Evolutionary conservation across 2,113 vertebrate species (phyloP).

Genomic region (Oxyruncus cristatus): DNA sequence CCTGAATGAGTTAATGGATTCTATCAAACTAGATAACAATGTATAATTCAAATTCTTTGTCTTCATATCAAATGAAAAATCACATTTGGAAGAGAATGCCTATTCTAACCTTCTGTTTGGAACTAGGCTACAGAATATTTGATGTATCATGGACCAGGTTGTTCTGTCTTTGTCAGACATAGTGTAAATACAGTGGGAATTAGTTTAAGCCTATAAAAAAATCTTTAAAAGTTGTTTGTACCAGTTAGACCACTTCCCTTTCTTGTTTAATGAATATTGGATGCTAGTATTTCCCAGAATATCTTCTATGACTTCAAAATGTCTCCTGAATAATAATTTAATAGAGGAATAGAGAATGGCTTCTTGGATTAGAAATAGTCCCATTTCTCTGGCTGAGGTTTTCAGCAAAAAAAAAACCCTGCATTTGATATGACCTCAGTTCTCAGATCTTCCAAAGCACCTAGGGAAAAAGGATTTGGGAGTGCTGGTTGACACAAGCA

Average conservation of each 20-base stretch:
- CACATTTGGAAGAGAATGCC: neutral
- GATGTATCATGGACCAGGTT: neutral
- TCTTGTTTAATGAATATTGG: neutral
- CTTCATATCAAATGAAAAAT: neutral
- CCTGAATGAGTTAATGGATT: neutral
- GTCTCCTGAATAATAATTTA: neutral
- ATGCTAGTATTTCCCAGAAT: neutral
- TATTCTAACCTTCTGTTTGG: neutral
- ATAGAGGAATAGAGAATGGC: neutral
- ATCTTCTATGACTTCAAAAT: neutral
- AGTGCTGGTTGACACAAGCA: rapidly evolving
- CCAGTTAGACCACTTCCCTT: neutral
- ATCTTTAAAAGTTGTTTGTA: neutral
- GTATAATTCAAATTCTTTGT: neutral
- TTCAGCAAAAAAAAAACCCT: neutral
- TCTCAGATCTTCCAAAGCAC: neutral
- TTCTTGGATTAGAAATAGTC: neutral
- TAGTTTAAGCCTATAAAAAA: neutral
- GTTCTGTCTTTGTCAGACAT: neutral
- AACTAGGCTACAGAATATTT: neutral
- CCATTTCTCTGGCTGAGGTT: neutral
- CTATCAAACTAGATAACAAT: neutral
- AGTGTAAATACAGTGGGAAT: neutral
- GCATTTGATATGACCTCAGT: neutral
- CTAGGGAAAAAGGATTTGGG: rapidly evolving